These are phyloP conservation scores for Eulemur coronatus DNA, from an alignment of 2,797 vertebrate genomes.

Conservation along the genomic window DNA sequence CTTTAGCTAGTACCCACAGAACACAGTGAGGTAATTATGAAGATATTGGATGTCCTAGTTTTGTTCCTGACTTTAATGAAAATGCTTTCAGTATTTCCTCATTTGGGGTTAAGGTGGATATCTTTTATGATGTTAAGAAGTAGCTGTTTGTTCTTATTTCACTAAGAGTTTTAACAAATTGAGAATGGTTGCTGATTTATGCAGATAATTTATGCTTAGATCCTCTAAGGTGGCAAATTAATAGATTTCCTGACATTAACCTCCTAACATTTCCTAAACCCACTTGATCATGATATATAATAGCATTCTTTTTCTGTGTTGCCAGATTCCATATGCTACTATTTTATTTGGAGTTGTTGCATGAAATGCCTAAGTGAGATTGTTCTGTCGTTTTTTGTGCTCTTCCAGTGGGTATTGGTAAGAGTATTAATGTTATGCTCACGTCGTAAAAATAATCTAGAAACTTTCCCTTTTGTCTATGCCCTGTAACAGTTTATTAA, in stretches of 20 bases:
- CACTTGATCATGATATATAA: neutral
- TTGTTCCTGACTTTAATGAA: slow-evolving; percentile 30
- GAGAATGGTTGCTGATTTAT: slow-evolving; percentile 32
- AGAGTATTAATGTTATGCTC: neutral
- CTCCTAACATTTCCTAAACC: neutral
- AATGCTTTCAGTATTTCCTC: slow-evolving; percentile 17
- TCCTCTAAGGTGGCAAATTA: neutral
- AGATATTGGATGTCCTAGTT: neutral
- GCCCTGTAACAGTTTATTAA: slow-evolving; percentile 23
- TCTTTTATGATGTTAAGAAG: slow-evolving; percentile 9
- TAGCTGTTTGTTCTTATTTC: slow-evolving; percentile 34
- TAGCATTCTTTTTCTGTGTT: neutral
- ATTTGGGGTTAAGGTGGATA: neutral
- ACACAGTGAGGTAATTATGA: neutral
- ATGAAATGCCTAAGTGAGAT: neutral
- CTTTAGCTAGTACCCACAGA: neutral
- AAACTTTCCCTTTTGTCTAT: neutral
- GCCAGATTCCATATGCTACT: neutral
- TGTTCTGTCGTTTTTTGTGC: neutral
- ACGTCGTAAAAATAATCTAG: neutral
- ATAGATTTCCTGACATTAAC: neutral
- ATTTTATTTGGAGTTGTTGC: neutral
- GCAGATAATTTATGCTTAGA: slow-evolving; percentile 16
- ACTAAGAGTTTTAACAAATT: neutral
- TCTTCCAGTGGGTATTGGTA: neutral